phyloP scores from a whole-genome alignment of 2,888 invertebrate genomes.

The Scelioninae gen. 2 region DNA sequence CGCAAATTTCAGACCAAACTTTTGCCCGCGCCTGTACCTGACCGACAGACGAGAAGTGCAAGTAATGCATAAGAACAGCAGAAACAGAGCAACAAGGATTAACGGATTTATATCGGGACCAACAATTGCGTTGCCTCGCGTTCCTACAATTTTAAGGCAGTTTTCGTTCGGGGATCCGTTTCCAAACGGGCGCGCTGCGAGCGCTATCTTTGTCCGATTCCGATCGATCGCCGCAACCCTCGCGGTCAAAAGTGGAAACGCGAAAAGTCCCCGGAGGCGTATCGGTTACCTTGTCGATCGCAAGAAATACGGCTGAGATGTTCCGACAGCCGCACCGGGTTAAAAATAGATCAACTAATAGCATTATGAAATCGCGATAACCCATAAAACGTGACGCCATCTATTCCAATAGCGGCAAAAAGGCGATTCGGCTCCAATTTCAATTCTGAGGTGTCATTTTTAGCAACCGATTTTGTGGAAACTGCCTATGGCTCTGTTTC shows the following conservation, averaged over 20 bases:
- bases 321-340: constrained; percentile 12
- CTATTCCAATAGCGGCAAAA: neutral
- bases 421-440: neutral
- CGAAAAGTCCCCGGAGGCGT: constrained; percentile 41
- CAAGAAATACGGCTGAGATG: constrained; percentile 33
- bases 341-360: constrained; percentile 38
- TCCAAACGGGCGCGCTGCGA: neutral
- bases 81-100: constrained; percentile 49
- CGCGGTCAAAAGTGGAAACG: constrained; percentile 51
- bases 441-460: too few relatives aligned
- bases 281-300: constrained; percentile 36
- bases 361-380: constrained; percentile 28
- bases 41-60: constrained; percentile 54
- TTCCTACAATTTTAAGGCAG: constrained; percentile 19
- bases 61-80: constrained; percentile 49
- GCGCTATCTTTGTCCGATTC: constrained; percentile 7
- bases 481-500: too few relatives aligned
- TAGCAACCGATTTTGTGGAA: too few relatives aligned
- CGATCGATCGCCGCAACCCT: constrained; percentile 46
- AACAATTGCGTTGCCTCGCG: constrained; percentile 31
- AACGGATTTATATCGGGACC: constrained; percentile 48
- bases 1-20: too few relatives aligned
- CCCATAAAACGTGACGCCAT: constrained; percentile 1
- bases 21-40: constrained; percentile 47
- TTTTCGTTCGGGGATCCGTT: constrained; percentile 6